phyloP scores from a whole-genome alignment of 2,888 invertebrate genomes.

The Chymomyza procnemis region DNA sequence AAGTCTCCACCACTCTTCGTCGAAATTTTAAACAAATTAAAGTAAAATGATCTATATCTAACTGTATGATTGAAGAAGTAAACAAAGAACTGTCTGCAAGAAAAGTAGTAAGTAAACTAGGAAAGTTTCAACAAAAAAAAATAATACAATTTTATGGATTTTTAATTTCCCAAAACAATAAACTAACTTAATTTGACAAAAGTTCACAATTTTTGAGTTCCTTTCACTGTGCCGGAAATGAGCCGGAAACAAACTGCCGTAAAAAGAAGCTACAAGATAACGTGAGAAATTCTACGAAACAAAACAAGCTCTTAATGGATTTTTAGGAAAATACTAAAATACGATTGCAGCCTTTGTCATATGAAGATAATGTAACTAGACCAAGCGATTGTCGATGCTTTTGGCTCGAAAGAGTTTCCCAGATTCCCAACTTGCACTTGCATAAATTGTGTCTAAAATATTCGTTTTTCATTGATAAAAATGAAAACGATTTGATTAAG shows the following conservation, averaged over 20 bases:
- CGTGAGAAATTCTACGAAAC: neutral
- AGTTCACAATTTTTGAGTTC: neutral
- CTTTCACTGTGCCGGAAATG: neutral
- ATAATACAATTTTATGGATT: neutral
- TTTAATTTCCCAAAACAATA: neutral
- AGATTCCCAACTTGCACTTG: neutral
- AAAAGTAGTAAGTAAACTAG: too few species aligned
- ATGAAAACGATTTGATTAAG: constrained; percentile 29
- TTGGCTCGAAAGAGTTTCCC: neutral
- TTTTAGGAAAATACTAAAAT: neutral
- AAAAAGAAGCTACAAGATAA: neutral
- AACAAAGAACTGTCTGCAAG: too few species aligned
- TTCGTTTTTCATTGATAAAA: constrained; percentile 31
- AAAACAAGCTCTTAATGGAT: neutral
- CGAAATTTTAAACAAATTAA: too few species aligned
- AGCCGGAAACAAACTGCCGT: neutral
- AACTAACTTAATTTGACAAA: neutral
- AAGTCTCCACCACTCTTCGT: too few species aligned
- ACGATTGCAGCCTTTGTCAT: constrained; percentile 3
- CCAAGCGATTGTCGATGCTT: neutral
- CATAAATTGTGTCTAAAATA: constrained; percentile 49
- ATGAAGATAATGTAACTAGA: constrained; percentile 4
- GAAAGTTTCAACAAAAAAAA: neutral
- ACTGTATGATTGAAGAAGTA: too few species aligned
- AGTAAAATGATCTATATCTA: too few species aligned